These are phyloP conservation scores for Cyprinella venusta DNA, from an alignment of 2,797 vertebrate species.

Conservation along the genomic window DNA sequence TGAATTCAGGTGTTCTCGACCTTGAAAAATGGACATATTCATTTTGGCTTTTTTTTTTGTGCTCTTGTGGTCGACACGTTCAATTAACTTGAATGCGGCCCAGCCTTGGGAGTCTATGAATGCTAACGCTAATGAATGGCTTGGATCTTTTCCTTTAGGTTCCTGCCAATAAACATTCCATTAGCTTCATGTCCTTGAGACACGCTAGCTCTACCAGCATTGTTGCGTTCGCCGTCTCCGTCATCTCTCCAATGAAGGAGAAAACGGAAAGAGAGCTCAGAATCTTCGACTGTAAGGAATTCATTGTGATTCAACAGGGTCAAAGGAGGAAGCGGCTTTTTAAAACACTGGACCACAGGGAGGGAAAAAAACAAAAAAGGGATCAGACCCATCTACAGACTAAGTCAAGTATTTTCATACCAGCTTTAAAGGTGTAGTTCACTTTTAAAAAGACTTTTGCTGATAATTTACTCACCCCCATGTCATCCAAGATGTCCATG, in stretches of 20 bases:
- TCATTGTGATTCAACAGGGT: constrained; percentile 7
- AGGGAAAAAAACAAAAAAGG: neutral
- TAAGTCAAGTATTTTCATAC: neutral
- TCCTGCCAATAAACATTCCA: constrained; percentile 59
- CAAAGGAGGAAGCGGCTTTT: constrained; percentile 1
- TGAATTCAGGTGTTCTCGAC: constrained; percentile 42
- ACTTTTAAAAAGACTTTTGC: too few relatives aligned
- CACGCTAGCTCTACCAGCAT: constrained; percentile 38
- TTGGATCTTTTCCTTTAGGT: constrained; percentile 51
- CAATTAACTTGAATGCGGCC: constrained; percentile 47
- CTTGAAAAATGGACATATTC: constrained; percentile 42
- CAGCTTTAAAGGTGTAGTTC: neutral
- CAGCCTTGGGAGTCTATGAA: constrained; percentile 57
- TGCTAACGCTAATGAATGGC: constrained; percentile 57
- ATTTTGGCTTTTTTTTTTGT: constrained; percentile 35
- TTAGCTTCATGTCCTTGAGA: constrained; percentile 59
- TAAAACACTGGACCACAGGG: neutral
- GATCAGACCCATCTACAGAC: neutral
- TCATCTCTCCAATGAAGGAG: constrained; percentile 37
- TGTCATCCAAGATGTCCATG: too few relatives aligned
- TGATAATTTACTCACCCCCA: too few relatives aligned
- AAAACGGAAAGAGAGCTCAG: constrained; percentile 13
- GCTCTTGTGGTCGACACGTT: constrained; percentile 39
- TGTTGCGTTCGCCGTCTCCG: constrained; percentile 41
- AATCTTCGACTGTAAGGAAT: constrained; percentile 19